These are phyloP conservation scores for Notoglanidium macrostoma DNA, from an alignment of 2,797 vertebrate species.

Conservation along the genomic window DNA sequence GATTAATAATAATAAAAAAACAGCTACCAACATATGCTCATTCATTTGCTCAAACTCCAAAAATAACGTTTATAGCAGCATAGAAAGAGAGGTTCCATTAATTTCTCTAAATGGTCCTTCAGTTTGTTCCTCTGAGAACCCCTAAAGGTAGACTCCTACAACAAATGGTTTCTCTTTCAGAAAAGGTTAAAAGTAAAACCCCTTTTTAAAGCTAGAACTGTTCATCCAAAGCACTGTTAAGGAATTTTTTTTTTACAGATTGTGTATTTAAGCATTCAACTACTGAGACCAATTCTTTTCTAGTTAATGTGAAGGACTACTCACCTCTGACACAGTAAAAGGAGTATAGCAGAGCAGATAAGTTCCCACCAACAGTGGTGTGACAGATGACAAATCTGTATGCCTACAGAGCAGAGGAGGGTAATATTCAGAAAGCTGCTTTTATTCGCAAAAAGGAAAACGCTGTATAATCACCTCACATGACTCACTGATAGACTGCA, in stretches of 20 bases:
- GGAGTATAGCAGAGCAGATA: conserved; percentile 75
- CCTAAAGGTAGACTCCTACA: not conserved
- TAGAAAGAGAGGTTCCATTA: not conserved
- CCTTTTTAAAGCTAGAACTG: not conserved
- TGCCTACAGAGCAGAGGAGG: conserved; percentile 54
- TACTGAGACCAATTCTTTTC: not conserved
- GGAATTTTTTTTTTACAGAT: not conserved
- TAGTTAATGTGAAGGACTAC: not conserved
- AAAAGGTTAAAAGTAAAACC: not conserved
- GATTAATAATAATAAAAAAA: not conserved
- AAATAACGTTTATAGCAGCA: not conserved
- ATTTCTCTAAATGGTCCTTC: not conserved
- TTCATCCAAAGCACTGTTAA: not conserved
- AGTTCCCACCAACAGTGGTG: conserved; percentile 67
- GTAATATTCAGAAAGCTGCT: not conserved
- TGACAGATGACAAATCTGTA: conserved; percentile 69
- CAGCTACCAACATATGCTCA: not conserved
- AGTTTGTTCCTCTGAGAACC: not conserved
- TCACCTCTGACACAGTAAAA: conserved; percentile 74
- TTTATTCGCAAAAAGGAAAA: not conserved
- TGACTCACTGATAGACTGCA: not conserved
- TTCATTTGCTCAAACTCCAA: not conserved
- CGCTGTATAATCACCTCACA: not conserved
- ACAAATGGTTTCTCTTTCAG: not conserved
- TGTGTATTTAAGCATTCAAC: not conserved